Base-by-base conservation (phyloP, 2,113 vertebrate genomes). In the Dicaeum eximium region DNA sequence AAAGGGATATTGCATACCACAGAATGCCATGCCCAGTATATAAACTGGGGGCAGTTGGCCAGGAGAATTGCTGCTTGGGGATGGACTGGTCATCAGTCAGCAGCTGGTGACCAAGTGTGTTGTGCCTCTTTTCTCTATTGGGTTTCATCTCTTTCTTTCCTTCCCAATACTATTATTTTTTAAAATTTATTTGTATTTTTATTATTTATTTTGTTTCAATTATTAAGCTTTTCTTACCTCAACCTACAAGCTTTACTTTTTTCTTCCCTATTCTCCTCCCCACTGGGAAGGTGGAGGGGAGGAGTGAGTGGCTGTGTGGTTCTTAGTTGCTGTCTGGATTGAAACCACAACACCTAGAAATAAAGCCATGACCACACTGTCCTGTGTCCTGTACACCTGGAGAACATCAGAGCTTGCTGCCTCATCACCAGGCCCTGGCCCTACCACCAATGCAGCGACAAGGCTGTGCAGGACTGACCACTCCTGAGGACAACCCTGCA, bases 391-490 rank as follows among this genome's bases (percentile, higher is more conserved):
- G 45, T 30, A n/a, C 25, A 33, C 19, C 48, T 81, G 31, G 54
- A 89, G 35, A 79, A 33, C 30, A 31, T 15, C 47, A 50, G 54
- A 3, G 4, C 24, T 42, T 70, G 31, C 47, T 23, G 7, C 17
- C 48, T 37, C 1, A 1, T 73, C 31, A 57, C n/a, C 17, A 30
- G 53, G 8, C 20, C 9, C 37, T 3, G 4, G 25, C 38, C 0
- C 0, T 75, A n/a, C n/a, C 44, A 33, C 45, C 16, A 42, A 35
- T 66, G 38, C 2, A 11, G 33, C 0, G 0, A 10, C 40, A 53
- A 38, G n/a, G 22, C 25, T 37, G 17, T 78, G 54, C n/a, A 48
- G 64, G 47, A 33, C 73, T 2, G 2, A 21, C 23, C n/a, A n/a
- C 9, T 10, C 11, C 31, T 30, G 54, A 42, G n/a, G 2, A 2